phyloP scores from a whole-genome alignment of 2,888 invertebrate species.

The Chorisops tibialis region DNA sequence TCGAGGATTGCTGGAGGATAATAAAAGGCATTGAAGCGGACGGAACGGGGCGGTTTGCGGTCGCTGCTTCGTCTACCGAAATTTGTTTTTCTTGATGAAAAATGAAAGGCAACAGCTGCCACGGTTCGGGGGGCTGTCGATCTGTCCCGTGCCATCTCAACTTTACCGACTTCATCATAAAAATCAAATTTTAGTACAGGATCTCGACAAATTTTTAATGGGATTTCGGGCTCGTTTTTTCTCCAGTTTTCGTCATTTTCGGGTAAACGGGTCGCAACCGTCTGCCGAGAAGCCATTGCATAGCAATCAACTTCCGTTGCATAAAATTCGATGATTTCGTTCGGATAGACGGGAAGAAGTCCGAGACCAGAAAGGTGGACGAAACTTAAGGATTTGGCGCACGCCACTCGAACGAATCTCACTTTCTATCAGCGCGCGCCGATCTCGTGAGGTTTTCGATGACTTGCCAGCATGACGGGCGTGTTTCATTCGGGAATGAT shows the following conservation, averaged over 20 bases:
- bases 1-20: conserved; percentile 8
- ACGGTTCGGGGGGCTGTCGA: not conserved
- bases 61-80: conserved; percentile 7
- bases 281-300: not conserved
- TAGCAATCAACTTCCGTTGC: conserved; percentile 14
- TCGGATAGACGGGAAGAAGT: too few relatives aligned
- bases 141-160: conserved; percentile 10
- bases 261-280: not conserved
- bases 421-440: too few relatives aligned
- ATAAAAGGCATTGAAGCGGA: not conserved
- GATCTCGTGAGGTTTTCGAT: too few relatives aligned
- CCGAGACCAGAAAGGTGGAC: too few relatives aligned
- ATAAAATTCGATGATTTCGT: not conserved
- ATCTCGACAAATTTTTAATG: conserved; percentile 30
- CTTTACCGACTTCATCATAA: conserved; percentile 25
- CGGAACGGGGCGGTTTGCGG: not conserved
- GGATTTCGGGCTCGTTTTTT: too few relatives aligned
- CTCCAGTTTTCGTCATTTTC: not conserved
- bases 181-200: conserved; percentile 31
- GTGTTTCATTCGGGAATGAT: not conserved
- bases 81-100: conserved; percentile 8
- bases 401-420: too few relatives aligned
- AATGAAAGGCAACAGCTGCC: conserved; percentile 24
- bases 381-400: too few relatives aligned
- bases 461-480: too few relatives aligned